Conservation (phyloP, 2,888 invertebrate species). For the Eilema caniola region DNA sequence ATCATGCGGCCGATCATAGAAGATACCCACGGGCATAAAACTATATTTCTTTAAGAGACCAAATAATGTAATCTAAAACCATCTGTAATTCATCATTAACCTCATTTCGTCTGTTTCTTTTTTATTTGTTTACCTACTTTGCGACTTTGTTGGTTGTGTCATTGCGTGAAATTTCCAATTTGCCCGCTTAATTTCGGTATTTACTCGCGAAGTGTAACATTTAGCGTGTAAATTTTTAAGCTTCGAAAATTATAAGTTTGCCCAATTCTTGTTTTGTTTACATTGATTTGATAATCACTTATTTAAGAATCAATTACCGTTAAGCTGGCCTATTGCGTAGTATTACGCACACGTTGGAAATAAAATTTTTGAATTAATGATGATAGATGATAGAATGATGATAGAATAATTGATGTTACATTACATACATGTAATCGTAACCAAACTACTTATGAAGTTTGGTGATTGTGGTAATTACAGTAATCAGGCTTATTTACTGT, state of each 20-base stretch:
- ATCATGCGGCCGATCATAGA: no score
- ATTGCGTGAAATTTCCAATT: slow-evolving; percentile 8
- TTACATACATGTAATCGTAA: not conserved
- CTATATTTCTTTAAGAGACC: not conserved
- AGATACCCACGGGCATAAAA: no score
- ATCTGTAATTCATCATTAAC: not conserved
- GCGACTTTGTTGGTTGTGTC: not conserved
- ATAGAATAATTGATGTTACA: slow-evolving; percentile 4
- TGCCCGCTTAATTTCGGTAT: not conserved
- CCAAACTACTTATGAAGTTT: not conserved
- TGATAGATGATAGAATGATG: slow-evolving; percentile 1
- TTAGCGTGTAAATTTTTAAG: slow-evolving; percentile 2
- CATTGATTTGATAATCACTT: not conserved
- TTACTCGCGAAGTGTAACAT: not conserved
- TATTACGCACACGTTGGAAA: not conserved
- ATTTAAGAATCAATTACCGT: slow-evolving; percentile 3
- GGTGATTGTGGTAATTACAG: not conserved
- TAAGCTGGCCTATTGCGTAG: slow-evolving; percentile 2
- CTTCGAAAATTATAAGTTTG: not conserved
- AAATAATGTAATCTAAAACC: not conserved
- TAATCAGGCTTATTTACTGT: no score
- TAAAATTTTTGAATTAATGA: not conserved
- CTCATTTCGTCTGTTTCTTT: not conserved
- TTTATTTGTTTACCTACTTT: slow-evolving; percentile 1
- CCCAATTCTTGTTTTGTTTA: not conserved